Conservation (phyloP, 64 coral and sea anemone genomes). For the Astreopora myriophthalma region DNA sequence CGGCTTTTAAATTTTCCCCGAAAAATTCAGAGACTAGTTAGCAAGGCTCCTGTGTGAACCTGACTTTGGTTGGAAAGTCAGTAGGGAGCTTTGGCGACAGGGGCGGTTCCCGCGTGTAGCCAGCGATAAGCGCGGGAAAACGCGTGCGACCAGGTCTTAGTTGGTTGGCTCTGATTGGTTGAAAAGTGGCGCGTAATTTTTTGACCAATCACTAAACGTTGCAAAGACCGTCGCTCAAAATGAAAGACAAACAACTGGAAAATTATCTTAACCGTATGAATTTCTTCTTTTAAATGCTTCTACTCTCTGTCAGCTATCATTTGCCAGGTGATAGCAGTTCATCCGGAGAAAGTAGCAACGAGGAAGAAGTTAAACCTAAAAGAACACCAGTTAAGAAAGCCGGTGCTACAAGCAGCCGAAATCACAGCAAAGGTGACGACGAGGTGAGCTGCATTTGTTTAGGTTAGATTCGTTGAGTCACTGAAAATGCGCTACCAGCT, state of each 20-base stretch:
- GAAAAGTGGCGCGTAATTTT: no score
- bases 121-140: no score
- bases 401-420: background rate
- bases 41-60: no score
- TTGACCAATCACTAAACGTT: background rate
- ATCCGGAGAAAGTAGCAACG: slow-evolving; percentile 56
- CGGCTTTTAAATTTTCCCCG: no score
- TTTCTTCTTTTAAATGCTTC: background rate
- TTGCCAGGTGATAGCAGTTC: slow-evolving; percentile 86
- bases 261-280: background rate
- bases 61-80: no score
- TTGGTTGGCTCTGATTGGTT: background rate
- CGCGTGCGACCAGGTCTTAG: background rate
- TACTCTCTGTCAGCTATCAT: slow-evolving; percentile 60
- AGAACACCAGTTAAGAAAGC: background rate
- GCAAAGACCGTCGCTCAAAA: background rate
- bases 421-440: background rate
- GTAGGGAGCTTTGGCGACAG: no score
- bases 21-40: no score
- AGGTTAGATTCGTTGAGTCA: background rate
- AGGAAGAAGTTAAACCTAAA: slow-evolving; percentile 21
- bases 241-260: background rate
- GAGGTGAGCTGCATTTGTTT: background rate
- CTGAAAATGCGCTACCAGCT: no score
- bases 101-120: no score